Evolutionary conservation across 2,113 vertebrate species (phyloP).

Genomic region (Myanophis thanlyinensis): DNA sequence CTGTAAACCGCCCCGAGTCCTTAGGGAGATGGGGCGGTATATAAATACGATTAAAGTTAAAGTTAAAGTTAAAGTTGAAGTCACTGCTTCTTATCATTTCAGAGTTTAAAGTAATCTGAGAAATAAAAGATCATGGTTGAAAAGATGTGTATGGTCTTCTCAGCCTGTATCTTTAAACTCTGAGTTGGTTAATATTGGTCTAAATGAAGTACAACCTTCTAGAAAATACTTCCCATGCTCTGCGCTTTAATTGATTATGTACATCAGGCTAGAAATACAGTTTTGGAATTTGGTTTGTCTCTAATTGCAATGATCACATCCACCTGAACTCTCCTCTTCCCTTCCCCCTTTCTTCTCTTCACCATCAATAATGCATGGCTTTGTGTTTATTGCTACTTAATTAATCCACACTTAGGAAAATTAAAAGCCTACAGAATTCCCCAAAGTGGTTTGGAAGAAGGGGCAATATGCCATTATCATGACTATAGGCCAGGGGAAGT

Average conservation of each 20-base stretch:
- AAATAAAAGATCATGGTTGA: background rate
- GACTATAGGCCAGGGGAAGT: background rate
- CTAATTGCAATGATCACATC: constrained; percentile 64
- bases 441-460: constrained; percentile 50
- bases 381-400: constrained; percentile 70
- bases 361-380: constrained; percentile 70
- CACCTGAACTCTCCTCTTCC: constrained; percentile 61
- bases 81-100: background rate
- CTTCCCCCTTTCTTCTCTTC: constrained; percentile 1
- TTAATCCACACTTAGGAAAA: constrained; percentile 71
- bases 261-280: constrained; percentile 55
- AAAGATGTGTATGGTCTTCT: background rate
- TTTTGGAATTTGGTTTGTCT: constrained; percentile 65
- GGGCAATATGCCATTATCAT: constrained; percentile 4
- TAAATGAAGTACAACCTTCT: background rate
- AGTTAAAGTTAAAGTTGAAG: too few relatives aligned
- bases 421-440: constrained; percentile 69
- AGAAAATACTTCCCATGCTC: background rate
- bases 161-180: background rate
- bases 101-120: background rate
- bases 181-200: background rate
- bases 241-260: constrained; percentile 15
- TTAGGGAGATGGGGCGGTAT: too few relatives aligned
- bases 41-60: too few relatives aligned
- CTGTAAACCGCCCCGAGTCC: too few relatives aligned